These are phyloP conservation scores for Heteromyza rotundicornis DNA, from an alignment of 2,888 invertebrate species.

Conservation along the genomic window DNA sequence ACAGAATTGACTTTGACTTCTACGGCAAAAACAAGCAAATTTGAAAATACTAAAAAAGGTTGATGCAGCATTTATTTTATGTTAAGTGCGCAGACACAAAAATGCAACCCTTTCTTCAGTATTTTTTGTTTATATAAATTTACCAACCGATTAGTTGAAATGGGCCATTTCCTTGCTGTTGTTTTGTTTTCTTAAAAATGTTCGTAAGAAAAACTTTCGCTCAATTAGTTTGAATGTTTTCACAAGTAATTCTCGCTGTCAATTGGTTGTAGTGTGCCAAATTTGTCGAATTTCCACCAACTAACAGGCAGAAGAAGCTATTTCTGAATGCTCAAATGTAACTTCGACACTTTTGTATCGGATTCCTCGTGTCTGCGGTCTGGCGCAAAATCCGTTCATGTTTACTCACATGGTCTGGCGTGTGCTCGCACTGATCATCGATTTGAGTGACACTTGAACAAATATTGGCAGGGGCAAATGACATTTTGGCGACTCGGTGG, in stretches of 20 bases:
- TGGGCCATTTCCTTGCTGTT: background rate
- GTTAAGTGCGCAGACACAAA: no score
- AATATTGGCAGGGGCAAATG: slow-evolving; percentile 27
- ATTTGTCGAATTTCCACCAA: slow-evolving; percentile 38
- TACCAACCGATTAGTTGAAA: background rate
- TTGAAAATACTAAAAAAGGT: no score
- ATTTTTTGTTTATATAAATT: background rate
- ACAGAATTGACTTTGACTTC: background rate
- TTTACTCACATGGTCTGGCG: background rate
- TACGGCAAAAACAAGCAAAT: no score
- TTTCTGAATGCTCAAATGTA: background rate
- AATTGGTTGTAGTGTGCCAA: slow-evolving; percentile 50
- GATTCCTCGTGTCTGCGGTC: background rate
- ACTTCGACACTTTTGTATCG: background rate
- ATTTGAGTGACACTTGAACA: slow-evolving; percentile 28
- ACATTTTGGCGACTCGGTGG: slow-evolving; percentile 17
- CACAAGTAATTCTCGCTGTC: slow-evolving; percentile 49
- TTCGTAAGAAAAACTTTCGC: no score
- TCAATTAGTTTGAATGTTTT: slow-evolving; percentile 28
- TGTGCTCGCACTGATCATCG: background rate
- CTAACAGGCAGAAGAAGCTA: background rate
- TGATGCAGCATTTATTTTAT: no score
- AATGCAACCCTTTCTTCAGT: background rate
- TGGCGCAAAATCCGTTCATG: background rate
- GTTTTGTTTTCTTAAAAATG: background rate